Conservation (phyloP, 2,888 invertebrate genomes). For the Lordiphosa andalusiaca region DNA sequence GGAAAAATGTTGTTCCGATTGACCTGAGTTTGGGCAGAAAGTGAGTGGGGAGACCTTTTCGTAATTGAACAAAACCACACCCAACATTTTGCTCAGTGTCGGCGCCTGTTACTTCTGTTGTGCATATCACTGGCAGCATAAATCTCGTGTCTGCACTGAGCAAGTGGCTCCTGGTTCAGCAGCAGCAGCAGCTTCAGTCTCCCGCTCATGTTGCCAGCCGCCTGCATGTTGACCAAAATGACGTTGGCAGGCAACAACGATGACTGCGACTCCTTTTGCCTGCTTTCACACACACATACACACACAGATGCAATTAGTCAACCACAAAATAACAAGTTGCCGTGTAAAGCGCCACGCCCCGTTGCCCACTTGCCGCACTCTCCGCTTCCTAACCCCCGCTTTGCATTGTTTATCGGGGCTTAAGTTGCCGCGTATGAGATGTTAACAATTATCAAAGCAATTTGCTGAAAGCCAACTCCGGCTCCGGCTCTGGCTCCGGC, state of each 20-base stretch:
- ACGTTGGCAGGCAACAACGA: conserved; percentile 16
- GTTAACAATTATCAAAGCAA: conserved; percentile 58
- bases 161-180: conserved; percentile 35
- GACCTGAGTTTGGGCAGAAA: too few relatives aligned
- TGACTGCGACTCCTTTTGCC: conserved; percentile 35
- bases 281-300: conserved; percentile 30
- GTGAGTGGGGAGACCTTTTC: too few relatives aligned
- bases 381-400: not conserved
- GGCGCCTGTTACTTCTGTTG: conserved; percentile 21
- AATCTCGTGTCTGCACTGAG: conserved; percentile 60
- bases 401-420: conserved; percentile 28
- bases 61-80: not conserved
- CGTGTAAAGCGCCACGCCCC: conserved; percentile 64
- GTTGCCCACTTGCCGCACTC: conserved; percentile 5
- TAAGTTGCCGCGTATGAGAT: conserved; percentile 31
- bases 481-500: not conserved
- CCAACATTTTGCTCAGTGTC: conserved; percentile 5
- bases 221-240: conserved; percentile 29
- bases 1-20: too few relatives aligned
- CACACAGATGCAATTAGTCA: conserved; percentile 67
- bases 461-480: conserved; percentile 35
- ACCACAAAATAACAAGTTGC: conserved; percentile 69
- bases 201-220: conserved; percentile 27
- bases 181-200: conserved; percentile 16
- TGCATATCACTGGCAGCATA: conserved; percentile 50